Base-by-base conservation (phyloP, 2,888 invertebrate genomes). In the Morpho deidamia region DNA sequence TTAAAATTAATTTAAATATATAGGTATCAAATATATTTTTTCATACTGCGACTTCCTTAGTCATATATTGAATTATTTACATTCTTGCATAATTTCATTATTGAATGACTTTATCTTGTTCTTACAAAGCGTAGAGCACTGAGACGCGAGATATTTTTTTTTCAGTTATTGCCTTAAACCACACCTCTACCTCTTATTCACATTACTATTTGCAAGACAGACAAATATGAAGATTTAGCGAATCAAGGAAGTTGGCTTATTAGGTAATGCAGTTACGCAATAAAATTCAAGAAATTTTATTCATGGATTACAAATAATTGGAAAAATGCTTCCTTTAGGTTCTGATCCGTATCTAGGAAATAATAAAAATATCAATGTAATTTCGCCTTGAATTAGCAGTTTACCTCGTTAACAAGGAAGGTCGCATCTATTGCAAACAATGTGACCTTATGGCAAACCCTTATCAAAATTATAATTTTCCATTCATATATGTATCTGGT, bases 381-480 rank as follows among this genome's bases (percentile, higher is more conserved):
- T 75, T 70, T 83, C 65, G 70, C 84, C 85, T 85, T 84, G 84
- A 81, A 74, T 66, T 72, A 77, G 74, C 74, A 68, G 82, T 74
- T 87, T 73, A 81, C 85, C 84, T 87, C 83, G 83, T 70, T 63
- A 67, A 69, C 63, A 70, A 75, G 77, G 81, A 83, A 86, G 86
- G 87, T 78, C 81, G 71, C 78, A 81, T 84, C 83, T 83, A 83
- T 85, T 78, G 71, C 72, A 70, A 60, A 51, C 58, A 53, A 55
- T 50, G 64, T 67, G 59, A 71, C 71, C 74, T 81, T 78, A 74
- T 70, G 69, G 74, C 71, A 68, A 23, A 69, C 70, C 65, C 72
- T 72, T 74, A 76, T 74, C 70, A 61, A 56, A 53, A 57, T 58
- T 55, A 50, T 58, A 56, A 42, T 58, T 58, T 58, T 47, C 44